Evolutionary conservation across 2,797 vertebrate genomes (phyloP).

Genomic region (Sylvia borin): DNA sequence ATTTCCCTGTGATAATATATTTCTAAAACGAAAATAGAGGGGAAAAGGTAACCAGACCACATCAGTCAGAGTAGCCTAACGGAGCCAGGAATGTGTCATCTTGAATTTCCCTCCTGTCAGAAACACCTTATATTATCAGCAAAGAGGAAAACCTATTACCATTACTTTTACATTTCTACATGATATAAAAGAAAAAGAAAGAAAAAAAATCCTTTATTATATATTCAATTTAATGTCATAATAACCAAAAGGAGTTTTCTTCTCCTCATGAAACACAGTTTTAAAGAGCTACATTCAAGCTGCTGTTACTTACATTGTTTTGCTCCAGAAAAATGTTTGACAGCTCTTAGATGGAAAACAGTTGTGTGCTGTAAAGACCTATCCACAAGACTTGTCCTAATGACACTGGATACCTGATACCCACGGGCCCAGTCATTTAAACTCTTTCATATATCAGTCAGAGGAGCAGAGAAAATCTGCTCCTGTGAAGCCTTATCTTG

Average conservation of each 20-base stretch:
- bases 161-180: slow-evolving; percentile 36
- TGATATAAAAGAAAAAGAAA: neutral
- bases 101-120: slow-evolving; percentile 50
- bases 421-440: neutral
- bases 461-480: neutral
- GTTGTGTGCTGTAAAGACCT: neutral
- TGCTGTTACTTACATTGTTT: neutral
- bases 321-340: neutral
- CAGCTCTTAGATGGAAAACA: neutral
- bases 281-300: neutral
- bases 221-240: neutral
- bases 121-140: slow-evolving; percentile 38
- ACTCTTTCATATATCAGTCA: neutral
- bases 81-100: slow-evolving; percentile 50
- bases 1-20: slow-evolving; percentile 40
- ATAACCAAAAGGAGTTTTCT: slow-evolving; percentile 21
- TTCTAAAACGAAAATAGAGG: slow-evolving; percentile 29
- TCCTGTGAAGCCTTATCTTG: neutral
- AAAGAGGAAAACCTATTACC: slow-evolving; percentile 33
- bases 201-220: neutral
- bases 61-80: slow-evolving; percentile 22
- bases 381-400: neutral
- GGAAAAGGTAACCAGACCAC: slow-evolving; percentile 38
- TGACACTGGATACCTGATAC: neutral
- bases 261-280: slow-evolving; percentile 25